phyloP scores from a whole-genome alignment of 2,888 invertebrate genomes.

The Alloscopus bannaensis region DNA sequence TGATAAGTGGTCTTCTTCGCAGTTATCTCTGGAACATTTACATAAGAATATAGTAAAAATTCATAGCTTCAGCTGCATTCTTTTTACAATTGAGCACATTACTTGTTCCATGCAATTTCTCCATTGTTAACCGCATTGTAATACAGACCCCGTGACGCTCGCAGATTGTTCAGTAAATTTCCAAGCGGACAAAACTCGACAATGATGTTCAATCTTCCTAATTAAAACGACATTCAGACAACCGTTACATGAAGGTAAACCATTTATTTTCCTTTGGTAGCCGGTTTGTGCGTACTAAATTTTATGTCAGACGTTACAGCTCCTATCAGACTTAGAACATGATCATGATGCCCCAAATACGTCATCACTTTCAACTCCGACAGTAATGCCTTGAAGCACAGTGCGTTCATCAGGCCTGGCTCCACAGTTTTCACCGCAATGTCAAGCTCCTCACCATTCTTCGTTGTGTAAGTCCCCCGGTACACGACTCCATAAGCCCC shows the following conservation, averaged over 20 bases:
- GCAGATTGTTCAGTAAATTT: constrained; percentile 37
- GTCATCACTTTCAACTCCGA: constrained; percentile 63
- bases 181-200: constrained; percentile 61
- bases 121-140: constrained; percentile 34
- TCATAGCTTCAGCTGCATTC: no score
- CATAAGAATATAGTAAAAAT: not conserved
- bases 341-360: constrained; percentile 54
- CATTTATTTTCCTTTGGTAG: no score
- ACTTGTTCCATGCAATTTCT: constrained; percentile 8
- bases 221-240: no score
- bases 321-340: constrained; percentile 56
- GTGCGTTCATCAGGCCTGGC: constrained; percentile 35
- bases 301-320: constrained; percentile 52
- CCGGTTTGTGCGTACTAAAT: constrained; percentile 14
- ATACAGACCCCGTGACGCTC: constrained; percentile 44
- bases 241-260: no score
- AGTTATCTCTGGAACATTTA: not conserved
- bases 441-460: constrained; percentile 13
- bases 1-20: constrained; percentile 21
- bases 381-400: constrained; percentile 57
- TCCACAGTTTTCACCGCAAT: constrained; percentile 58
- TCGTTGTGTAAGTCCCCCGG: constrained; percentile 7
- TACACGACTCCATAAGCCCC: constrained; percentile 59
- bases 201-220: constrained; percentile 55
- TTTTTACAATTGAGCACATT: not conserved